A percentile compares a stretch with the other conserved stretches of the same genome.
phyloP scores from a whole-genome alignment of 1,140 invertebrate genomes.

The Apis cerana region DNA sequence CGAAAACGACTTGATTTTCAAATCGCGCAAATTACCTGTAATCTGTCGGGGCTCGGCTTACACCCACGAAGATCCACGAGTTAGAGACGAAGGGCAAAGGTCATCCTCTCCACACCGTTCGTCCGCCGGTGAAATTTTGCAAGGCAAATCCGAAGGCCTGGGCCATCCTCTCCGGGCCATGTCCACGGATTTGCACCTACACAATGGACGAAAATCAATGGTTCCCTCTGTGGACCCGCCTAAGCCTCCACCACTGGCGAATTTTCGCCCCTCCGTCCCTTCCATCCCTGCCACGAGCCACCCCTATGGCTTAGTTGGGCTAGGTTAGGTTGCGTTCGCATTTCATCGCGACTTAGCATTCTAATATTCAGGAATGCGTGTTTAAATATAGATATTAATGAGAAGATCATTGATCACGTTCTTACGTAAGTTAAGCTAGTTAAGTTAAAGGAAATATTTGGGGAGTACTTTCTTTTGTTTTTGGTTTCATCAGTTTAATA shows the following conservation, averaged over 20 bases:
- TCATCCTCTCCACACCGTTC: background rate
- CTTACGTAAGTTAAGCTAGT: no score
- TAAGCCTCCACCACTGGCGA: slow-evolving; percentile 15
- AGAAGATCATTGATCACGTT: background rate
- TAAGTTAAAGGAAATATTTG: background rate
- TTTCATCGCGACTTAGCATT: background rate
- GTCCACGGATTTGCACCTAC: slow-evolving; percentile 47
- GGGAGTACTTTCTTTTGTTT: background rate
- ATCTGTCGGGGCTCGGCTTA: slow-evolving; percentile 4
- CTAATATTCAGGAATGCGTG: slow-evolving; percentile 2
- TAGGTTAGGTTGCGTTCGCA: slow-evolving; percentile 51
- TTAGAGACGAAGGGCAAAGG: background rate
- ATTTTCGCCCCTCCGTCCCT: background rate
- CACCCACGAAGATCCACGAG: background rate
- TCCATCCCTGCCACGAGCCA: slow-evolving; percentile 15
- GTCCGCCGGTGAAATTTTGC: slow-evolving; percentile 7
- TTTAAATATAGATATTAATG: background rate
- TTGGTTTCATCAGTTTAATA: no score
- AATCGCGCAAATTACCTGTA: slow-evolving; percentile 13
- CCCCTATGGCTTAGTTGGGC: slow-evolving; percentile 43
- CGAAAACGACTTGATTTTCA: slow-evolving; percentile 13
- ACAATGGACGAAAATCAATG: slow-evolving; percentile 62
- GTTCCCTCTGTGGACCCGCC: slow-evolving; percentile 2
- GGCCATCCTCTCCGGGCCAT: no score
- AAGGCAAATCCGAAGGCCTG: slow-evolving; percentile 37